Percentiles rank a stretch among this genome's conserved stretches.
phyloP scores from a whole-genome alignment of 2,797 vertebrate species.

The Pitangus sulphuratus region DNA sequence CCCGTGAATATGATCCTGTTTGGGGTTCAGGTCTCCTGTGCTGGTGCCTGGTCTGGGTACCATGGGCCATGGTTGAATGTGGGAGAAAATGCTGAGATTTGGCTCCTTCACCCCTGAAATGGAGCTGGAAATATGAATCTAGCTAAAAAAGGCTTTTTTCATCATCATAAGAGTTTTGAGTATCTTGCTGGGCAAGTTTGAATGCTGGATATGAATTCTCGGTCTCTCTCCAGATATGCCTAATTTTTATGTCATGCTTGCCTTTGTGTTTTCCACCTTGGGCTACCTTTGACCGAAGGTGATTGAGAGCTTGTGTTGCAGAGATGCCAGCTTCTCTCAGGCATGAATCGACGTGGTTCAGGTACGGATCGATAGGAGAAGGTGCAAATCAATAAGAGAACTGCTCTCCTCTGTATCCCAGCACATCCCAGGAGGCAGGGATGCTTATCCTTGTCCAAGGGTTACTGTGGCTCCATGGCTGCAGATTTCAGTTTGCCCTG shows the following conservation, averaged over 20 bases:
- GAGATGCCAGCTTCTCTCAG: neutral
- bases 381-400: neutral
- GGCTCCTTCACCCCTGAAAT: neutral
- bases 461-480: accelerated
- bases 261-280: neutral
- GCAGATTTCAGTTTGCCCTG: neutral
- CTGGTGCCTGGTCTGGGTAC: neutral
- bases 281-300: neutral
- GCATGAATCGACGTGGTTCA: neutral
- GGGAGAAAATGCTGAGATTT: neutral
- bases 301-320: neutral
- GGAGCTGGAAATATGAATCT: neutral
- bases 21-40: neutral
- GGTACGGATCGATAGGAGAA: neutral
- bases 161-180: neutral
- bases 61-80: accelerated
- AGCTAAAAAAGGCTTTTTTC: neutral
- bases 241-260: accelerated
- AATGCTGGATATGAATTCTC: neutral
- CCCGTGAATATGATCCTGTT: accelerated
- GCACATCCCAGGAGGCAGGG: accelerated
- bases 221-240: neutral
- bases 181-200: neutral
- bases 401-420: neutral
- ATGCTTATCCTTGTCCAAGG: accelerated